These are phyloP conservation scores for Campoplex capitator DNA, from an alignment of 2,888 invertebrate species.

Conservation along the genomic window DNA sequence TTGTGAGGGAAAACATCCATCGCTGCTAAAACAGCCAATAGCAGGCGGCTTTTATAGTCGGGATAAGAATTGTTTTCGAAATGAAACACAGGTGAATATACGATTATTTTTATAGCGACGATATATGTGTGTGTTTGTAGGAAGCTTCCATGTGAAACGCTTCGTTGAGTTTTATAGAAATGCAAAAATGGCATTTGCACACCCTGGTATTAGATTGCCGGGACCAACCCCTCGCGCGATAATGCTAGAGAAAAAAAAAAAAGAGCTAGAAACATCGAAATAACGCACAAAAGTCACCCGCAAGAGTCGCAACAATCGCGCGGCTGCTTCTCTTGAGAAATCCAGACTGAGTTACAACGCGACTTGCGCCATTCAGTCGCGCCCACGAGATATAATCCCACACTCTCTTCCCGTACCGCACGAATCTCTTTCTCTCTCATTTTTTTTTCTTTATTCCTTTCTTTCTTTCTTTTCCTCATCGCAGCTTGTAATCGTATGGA, in stretches of 20 bases:
- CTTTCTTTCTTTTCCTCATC: constrained; percentile 58
- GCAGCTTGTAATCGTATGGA: constrained; percentile 80
- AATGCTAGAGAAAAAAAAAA: background rate
- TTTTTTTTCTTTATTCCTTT: background rate
- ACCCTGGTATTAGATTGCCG: constrained; percentile 55
- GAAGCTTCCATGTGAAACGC: constrained; percentile 47
- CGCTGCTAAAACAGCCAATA: background rate
- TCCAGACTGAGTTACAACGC: constrained; percentile 71
- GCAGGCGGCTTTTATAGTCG: constrained; percentile 8
- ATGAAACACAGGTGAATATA: constrained; percentile 67
- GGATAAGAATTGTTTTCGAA: constrained; percentile 46
- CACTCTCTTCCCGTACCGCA: constrained; percentile 58
- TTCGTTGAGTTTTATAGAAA: constrained; percentile 66
- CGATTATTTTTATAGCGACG: constrained; percentile 55
- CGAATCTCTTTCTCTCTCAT: background rate
- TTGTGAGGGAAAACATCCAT: background rate
- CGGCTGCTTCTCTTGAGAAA: constrained; percentile 40
- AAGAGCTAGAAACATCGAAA: constrained; percentile 47
- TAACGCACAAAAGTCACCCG: constrained; percentile 64
- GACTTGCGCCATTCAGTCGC: constrained; percentile 72
- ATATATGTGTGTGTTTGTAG: background rate
- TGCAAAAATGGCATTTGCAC: constrained; percentile 60
- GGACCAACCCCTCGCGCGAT: constrained; percentile 31
- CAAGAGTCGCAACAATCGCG: constrained; percentile 65
- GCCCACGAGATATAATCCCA: constrained; percentile 69